Evolutionary conservation across 2,797 vertebrate genomes (phyloP).

Genomic region (Rhincodon typus): DNA sequence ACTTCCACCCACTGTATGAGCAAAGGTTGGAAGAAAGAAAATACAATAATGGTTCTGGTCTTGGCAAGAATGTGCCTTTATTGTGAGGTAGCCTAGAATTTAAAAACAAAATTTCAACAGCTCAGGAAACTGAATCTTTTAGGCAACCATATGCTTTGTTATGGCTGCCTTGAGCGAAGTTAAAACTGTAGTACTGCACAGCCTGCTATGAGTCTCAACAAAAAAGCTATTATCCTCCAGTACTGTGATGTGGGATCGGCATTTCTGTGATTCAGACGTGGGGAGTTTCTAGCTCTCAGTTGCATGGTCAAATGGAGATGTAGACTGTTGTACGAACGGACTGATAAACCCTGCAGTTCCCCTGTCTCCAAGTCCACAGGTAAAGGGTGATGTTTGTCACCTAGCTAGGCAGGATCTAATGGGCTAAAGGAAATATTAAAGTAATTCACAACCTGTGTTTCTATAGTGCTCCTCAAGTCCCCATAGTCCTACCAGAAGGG

Average conservation of each 20-base stretch:
- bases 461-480: neutral
- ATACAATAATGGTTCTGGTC: neutral
- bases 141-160: neutral
- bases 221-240: neutral
- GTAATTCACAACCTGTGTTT: neutral
- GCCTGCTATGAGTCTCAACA: neutral
- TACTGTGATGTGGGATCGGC: neutral
- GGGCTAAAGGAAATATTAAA: neutral
- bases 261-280: neutral
- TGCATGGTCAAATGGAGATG: neutral
- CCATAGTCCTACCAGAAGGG: no score
- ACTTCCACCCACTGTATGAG: neutral
- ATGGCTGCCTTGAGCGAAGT: neutral
- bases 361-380: neutral
- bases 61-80: neutral
- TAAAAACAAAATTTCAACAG: neutral
- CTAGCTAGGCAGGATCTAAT: neutral
- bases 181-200: neutral
- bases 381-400: neutral
- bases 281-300: neutral
- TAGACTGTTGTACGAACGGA: no score
- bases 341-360: no score
- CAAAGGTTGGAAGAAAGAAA: conserved; percentile 8
- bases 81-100: neutral
- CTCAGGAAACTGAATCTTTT: neutral